A percentile compares a stretch with the other conserved stretches of the same genome.
These are phyloP conservation scores for Cirrhinus molitorella DNA, from an alignment of 2,797 vertebrate species.

Conservation along the genomic window DNA sequence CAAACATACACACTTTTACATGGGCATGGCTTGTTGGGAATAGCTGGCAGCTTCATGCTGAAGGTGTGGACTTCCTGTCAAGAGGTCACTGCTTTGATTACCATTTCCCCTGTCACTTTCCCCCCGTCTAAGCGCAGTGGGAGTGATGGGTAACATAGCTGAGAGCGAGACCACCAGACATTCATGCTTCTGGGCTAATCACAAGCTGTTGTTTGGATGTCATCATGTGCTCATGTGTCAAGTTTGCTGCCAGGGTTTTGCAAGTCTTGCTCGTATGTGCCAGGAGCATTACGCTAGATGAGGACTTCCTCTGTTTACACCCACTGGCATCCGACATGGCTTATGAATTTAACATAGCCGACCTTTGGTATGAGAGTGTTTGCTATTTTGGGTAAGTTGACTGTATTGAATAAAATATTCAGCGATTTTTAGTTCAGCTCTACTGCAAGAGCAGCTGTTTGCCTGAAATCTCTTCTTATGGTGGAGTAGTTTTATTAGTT, in stretches of 20 bases:
- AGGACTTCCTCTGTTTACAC: conserved; percentile 48
- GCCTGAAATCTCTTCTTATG: conserved; percentile 31
- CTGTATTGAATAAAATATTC: conserved; percentile 43
- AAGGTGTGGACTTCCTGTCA: conserved; percentile 48
- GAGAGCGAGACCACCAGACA: conserved; percentile 25
- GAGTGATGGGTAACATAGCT: conserved; percentile 37
- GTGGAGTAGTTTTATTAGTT: conserved; percentile 28
- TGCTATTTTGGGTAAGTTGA: conserved; percentile 46
- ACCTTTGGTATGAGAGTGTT: conserved; percentile 40
- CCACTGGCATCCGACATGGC: conserved; percentile 33
- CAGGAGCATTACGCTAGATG: conserved; percentile 9
- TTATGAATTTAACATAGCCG: conserved; percentile 58
- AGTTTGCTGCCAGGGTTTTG: conserved; percentile 42
- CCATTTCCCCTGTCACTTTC: conserved; percentile 43
- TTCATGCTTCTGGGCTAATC: conserved; percentile 48
- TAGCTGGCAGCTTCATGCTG: conserved; percentile 46
- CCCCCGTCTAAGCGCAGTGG: neutral
- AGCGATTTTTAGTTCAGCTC: conserved; percentile 33
- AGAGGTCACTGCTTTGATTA: conserved; percentile 57
- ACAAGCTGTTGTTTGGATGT: conserved; percentile 52
- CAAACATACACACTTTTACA: conserved; percentile 37
- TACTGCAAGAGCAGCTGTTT: conserved; percentile 1
- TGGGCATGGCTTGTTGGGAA: neutral
- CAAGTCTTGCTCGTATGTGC: conserved; percentile 23
- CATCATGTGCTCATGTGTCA: conserved; percentile 43